Evolutionary conservation across 2,113 vertebrate genomes (phyloP).

Genomic region (Bubalus kerabau): DNA sequence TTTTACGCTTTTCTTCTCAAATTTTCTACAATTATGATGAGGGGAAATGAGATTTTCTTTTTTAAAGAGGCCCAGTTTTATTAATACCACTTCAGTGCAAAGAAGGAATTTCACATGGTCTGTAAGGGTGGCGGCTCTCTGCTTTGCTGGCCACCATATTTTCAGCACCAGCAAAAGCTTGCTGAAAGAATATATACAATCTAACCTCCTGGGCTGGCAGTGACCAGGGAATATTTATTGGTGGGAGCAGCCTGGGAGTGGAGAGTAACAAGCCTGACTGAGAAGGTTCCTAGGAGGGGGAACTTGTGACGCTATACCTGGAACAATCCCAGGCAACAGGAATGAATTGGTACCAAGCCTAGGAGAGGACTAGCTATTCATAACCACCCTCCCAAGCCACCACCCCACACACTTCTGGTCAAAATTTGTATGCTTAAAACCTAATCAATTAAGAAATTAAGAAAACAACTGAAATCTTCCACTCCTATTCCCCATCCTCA

Average conservation of each 20-base stretch:
- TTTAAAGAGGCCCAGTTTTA: not conserved
- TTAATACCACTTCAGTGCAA: not conserved
- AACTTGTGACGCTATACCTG: not conserved
- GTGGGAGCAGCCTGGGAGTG: not conserved
- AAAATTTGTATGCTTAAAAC: not conserved
- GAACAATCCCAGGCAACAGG: not conserved
- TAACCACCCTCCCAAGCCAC: not conserved
- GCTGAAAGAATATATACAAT: not conserved
- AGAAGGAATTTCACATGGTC: not conserved
- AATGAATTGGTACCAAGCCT: not conserved
- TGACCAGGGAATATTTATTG: not conserved
- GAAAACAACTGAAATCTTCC: not conserved
- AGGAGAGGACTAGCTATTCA: not conserved
- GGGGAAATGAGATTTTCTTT: not conserved
- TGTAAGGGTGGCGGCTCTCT: not conserved
- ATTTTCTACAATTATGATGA: not conserved
- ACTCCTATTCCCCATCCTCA: not conserved
- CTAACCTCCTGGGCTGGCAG: not conserved
- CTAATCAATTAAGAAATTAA: not conserved
- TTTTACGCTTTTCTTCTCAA: not conserved
- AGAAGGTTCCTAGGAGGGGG: not conserved
- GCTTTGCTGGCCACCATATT: not conserved
- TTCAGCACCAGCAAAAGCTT: not conserved
- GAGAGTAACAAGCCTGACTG: not conserved
- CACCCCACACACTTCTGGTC: not conserved